Base-by-base conservation (phyloP, 2,797 vertebrate species). In the Zenarchopterus dispar region DNA sequence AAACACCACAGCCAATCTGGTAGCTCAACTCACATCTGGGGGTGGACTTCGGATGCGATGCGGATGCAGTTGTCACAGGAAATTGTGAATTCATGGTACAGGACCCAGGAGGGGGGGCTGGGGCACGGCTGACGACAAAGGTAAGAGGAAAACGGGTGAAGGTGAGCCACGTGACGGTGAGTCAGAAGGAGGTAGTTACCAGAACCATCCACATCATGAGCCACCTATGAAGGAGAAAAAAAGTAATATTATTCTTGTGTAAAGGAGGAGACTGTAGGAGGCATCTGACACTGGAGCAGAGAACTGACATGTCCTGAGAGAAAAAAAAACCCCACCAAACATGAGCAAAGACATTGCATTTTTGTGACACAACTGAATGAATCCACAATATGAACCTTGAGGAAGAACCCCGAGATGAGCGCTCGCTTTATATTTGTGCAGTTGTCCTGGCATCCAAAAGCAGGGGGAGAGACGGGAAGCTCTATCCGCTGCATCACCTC, bases 151-250 rank as follows among this genome's bases (percentile, higher is more conserved):
- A 90, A 73, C 0, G 94, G 92, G 43, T 98, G 94, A 57, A 98
- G 91, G 76, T 97, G 95, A 47, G 97, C 95, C 84, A 98, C 95
- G 0, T 98, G 97, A 44, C 97, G 96, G 76, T 98, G 96, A 0
- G 96, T 97, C 59, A 99, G 85, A 75, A 98, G 94, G 71, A 98
- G 93, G 69, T 99, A 99, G 89, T 99, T 97, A 11, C 97, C 97
- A 0, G 93, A 94, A 24, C 96, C 97, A 0, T 99, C 97, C 1
- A 97, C 96, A 46, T 99, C 97, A 13, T 92, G 93, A 63, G 97
- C 97, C 55, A 98, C 95, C 97, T 99, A 80, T 2, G 9, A 53
- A 65, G 31, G 13, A 15, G 33, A 15, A 39, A 15, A 39, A 39
- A 2, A 11, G 11, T 31, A 36, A 39, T 13, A 36, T 4, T 36